Evolutionary conservation across 2,797 vertebrate species (phyloP).

Genomic region (Eutrigla gurnardus): DNA sequence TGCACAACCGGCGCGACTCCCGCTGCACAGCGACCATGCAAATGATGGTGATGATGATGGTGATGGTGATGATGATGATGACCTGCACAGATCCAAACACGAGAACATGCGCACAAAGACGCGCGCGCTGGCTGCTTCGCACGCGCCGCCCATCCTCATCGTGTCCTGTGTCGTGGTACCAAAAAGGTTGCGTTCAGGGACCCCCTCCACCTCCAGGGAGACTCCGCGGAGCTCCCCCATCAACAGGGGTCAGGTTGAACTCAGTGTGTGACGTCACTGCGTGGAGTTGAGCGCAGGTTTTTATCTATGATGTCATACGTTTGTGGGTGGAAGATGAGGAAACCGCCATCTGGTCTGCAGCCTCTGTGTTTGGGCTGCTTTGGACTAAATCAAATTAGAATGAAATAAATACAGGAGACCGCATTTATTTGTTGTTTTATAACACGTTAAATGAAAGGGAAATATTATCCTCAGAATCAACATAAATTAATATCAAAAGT

Average conservation of each 20-base stretch:
- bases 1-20: constrained; percentile 14
- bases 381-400: not conserved
- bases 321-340: constrained; percentile 18
- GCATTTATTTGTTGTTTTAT: too few relatives aligned
- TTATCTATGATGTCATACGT: too few relatives aligned
- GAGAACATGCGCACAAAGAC: constrained; percentile 59
- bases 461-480: too few relatives aligned
- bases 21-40: constrained; percentile 47
- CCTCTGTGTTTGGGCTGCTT: not conserved
- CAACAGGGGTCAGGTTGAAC: not conserved
- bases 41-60: constrained; percentile 42
- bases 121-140: constrained; percentile 7
- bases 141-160: constrained; percentile 68
- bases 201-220: not conserved
- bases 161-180: not conserved
- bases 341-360: constrained; percentile 26
- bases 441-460: too few relatives aligned
- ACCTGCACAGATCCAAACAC: constrained; percentile 58
- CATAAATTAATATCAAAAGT: too few relatives aligned
- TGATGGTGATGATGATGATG: constrained; percentile 29
- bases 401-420: too few relatives aligned
- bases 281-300: not conserved
- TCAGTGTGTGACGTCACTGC: not conserved
- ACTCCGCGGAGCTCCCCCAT: not conserved
- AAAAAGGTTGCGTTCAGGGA: constrained; percentile 15